Conservation (phyloP, 1,140 invertebrate species). For the Papilio xuthus region DNA sequence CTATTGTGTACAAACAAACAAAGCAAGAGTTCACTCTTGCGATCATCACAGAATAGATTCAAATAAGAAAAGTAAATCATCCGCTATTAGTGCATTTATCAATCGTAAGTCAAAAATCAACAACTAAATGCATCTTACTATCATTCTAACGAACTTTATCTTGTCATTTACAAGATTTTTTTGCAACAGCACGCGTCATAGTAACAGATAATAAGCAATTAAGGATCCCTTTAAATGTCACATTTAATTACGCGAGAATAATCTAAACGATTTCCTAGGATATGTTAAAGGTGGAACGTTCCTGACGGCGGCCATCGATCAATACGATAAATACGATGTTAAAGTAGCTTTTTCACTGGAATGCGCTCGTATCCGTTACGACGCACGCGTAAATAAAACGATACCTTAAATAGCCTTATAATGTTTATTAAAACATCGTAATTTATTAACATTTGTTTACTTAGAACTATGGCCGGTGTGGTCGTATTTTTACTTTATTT, state of each 20-base stretch:
- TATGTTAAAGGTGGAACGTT: constrained; percentile 31
- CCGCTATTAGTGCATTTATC: constrained; percentile 17
- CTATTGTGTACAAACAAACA: too few species aligned
- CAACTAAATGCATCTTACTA: constrained; percentile 27
- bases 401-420: constrained; percentile 25
- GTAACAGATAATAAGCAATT: constrained; percentile 26
- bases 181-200: constrained; percentile 22
- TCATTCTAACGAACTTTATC: constrained; percentile 31
- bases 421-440: background rate
- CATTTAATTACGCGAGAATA: constrained; percentile 27
- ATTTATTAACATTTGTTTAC: constrained; percentile 21
- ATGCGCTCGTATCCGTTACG: constrained; percentile 5
- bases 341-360: constrained; percentile 20
- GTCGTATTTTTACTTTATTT: too few species aligned
- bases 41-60: too few species aligned
- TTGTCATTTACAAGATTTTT: constrained; percentile 30
- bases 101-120: constrained; percentile 4
- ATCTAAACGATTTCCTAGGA: constrained; percentile 34
- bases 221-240: constrained; percentile 30
- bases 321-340: constrained; percentile 15
- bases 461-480: background rate
- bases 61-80: background rate
- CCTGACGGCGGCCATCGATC: constrained; percentile 24
- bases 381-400: constrained; percentile 12
- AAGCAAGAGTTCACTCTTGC: too few species aligned